phyloP scores from a whole-genome alignment of 2,113 vertebrate species.

The Seriola rivoliana region DNA sequence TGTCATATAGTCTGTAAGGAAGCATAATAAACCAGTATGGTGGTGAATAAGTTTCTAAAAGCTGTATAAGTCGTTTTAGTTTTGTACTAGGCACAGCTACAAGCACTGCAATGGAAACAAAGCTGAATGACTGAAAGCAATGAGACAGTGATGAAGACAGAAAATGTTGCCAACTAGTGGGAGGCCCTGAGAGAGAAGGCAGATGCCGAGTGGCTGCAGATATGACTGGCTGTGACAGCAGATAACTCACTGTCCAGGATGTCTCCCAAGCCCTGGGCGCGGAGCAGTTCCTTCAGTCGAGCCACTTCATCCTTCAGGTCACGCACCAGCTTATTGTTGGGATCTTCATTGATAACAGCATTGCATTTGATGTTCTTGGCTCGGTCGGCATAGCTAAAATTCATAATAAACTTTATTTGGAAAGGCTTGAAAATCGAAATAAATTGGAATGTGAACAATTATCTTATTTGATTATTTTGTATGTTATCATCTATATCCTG shows the following conservation, averaged over 20 bases:
- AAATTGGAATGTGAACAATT: not conserved
- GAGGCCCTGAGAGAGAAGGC: conserved; percentile 25
- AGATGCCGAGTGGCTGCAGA: conserved; percentile 22
- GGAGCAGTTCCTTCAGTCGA: conserved; percentile 94
- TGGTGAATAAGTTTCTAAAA: not conserved
- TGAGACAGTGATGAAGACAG: conserved; percentile 42
- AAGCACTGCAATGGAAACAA: conserved; percentile 46
- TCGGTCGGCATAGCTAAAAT: conserved; percentile 93
- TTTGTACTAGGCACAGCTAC: conserved; percentile 5
- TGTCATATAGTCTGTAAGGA: not conserved
- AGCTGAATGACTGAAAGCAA: conserved; percentile 30
- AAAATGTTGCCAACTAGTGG: conserved; percentile 35
- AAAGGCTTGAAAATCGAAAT: not conserved
- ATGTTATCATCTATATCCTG: not conserved
- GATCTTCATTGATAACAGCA: conserved; percentile 98
- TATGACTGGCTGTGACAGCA: conserved; percentile 22
- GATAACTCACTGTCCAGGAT: conserved; percentile 97
- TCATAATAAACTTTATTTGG: not conserved
- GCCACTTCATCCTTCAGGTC: conserved; percentile 98
- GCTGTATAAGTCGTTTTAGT: conserved; percentile 15
- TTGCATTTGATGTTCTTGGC: conserved; percentile 99
- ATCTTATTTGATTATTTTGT: not conserved
- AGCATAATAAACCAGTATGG: conserved; percentile 23
- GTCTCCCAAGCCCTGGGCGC: conserved; percentile 96
- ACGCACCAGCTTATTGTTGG: conserved; percentile 96